Base-by-base conservation (phyloP, 2,797 vertebrate species). In the Epinephelus awoara region DNA sequence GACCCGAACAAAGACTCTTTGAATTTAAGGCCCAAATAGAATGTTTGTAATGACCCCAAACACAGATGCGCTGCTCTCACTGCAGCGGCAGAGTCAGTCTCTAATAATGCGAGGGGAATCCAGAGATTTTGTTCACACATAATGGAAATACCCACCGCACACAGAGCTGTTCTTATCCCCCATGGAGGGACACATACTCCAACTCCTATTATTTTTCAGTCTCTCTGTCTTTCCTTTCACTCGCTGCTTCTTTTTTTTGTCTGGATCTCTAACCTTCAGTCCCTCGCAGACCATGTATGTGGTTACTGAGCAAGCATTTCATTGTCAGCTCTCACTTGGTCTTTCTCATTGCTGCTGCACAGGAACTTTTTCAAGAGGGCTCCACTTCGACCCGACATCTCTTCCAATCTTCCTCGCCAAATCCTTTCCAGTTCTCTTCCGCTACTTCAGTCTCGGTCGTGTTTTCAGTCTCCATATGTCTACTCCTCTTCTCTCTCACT, bases 1-100 rank as follows among this genome's bases (percentile, higher is more conserved):
- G 92, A 91, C 92, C 88, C 82, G 79, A 83, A 93, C 92, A 94
- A 93, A 92, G 88, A 91, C 77, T 86, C 89, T 90, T 91, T 92
- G 91, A 94, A 92, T 91, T 63, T 77, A 86, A 85, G 79, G 87
- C 62, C 88, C 85, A 91, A 92, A 94, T 86, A 91, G 80, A 89
- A 88, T 90, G 88, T 89, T 83, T 85, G 77, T 88, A 90, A 89
- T 92, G 89, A 93, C 91, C 88, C 77, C 77, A 92, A 88, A 92
- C 91, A 92, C 89, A 89, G 88, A 93, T 90, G 87, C 75, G 38
- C 81, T 67, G 71, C 76, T 77, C 73, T 85, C 80, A 89, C 74
- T 83, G 75, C 86, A 79, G 58, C 21, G 56, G 68, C 83, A 84
- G 72, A 87, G 80, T 87, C 84, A 52, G 75, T 68, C 88, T 74